A percentile compares a stretch with the other conserved stretches of the same genome.
phyloP scores from a whole-genome alignment of 1,140 invertebrate species.

The Cheumatopsyche charites region DNA sequence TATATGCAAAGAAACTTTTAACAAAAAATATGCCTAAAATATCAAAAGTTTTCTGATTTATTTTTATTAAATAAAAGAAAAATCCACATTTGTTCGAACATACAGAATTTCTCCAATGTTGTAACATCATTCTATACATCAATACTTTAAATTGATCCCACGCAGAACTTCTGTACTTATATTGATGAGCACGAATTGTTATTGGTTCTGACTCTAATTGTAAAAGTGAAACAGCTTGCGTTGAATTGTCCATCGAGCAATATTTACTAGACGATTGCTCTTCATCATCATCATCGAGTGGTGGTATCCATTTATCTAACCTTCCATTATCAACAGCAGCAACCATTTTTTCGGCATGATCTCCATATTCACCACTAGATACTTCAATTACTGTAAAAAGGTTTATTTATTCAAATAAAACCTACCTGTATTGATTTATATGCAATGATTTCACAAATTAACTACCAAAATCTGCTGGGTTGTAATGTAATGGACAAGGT shows the following conservation, averaged over 20 bases:
- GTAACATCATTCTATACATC: constrained; percentile 70
- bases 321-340: constrained; percentile 67
- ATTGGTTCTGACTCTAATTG: constrained; percentile 38
- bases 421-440: constrained; percentile 3
- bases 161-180: constrained; percentile 64
- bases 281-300: constrained; percentile 4
- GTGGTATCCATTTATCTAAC: constrained; percentile 58
- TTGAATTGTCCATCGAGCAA: neutral
- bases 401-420: constrained; percentile 41
- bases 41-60: constrained; percentile 20
- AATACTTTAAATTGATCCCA: constrained; percentile 71
- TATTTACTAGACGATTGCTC: neutral
- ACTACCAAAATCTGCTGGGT: constrained; percentile 84
- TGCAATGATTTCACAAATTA: no score
- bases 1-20: constrained; percentile 71
- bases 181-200: constrained; percentile 51
- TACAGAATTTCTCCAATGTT: constrained; percentile 75
- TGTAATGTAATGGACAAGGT: constrained; percentile 77
- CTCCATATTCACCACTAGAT: constrained; percentile 76
- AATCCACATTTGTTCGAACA: constrained; percentile 42
- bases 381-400: constrained; percentile 76
- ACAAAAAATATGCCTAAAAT: constrained; percentile 71
- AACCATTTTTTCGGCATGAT: constrained; percentile 68
- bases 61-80: neutral
- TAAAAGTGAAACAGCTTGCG: constrained; percentile 8